Conservation (phyloP, 2,113 vertebrate genomes). For the Patagioenas fasciata region DNA sequence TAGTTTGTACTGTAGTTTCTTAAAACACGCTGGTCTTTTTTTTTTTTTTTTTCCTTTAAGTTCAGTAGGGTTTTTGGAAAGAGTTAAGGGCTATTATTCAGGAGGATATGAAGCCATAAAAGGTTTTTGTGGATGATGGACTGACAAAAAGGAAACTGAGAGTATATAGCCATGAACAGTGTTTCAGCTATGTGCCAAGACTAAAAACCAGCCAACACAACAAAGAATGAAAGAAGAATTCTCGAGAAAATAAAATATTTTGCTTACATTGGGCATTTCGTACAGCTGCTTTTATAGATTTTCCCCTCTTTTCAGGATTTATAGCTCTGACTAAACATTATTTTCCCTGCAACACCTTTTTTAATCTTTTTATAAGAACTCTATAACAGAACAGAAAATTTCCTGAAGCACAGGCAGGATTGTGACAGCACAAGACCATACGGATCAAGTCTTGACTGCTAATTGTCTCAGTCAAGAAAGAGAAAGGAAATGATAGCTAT, state of each 20-base stretch:
- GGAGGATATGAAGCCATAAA: neutral
- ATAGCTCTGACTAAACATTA: neutral
- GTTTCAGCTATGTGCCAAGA: neutral
- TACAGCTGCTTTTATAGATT: neutral
- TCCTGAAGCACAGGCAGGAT: neutral
- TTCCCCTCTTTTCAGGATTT: neutral
- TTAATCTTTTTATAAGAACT: neutral
- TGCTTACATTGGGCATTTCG: rapidly evolving
- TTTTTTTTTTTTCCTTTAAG: neutral
- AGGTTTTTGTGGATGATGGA: neutral
- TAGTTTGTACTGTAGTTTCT: neutral
- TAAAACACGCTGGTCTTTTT: neutral
- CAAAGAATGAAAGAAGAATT: neutral
- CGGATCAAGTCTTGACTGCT: neutral
- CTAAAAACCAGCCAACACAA: neutral
- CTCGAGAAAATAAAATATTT: neutral
- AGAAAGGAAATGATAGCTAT: neutral
- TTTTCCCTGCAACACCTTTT: neutral
- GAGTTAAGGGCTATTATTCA: neutral
- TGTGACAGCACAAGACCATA: neutral
- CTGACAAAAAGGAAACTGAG: neutral
- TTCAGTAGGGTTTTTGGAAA: neutral
- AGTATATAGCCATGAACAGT: neutral
- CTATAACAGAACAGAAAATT: neutral
- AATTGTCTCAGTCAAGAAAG: neutral